Evolutionary conservation across 2,888 invertebrate genomes (phyloP), one percentile per base, ranked within the genome.

Genomic region (Mythimna pallens): DNA sequence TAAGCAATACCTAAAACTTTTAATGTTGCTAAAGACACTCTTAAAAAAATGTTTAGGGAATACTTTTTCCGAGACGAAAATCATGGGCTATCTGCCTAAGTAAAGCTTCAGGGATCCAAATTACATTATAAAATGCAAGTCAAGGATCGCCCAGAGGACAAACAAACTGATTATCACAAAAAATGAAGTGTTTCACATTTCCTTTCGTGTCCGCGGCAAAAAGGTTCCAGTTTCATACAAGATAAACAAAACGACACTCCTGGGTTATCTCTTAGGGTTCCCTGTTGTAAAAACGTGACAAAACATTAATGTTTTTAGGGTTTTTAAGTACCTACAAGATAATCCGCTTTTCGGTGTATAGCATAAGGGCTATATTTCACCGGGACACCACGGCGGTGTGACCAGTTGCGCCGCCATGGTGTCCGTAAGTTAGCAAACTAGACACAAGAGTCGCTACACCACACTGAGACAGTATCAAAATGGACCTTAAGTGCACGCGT

Each of bases 181-280:
- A 65, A 70, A 65, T 25, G n/a, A 75, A 75, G 17, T 55, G 65
- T 70, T 62, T 54, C 71, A 58, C 59, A 77, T 80, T 71, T 68
- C 63, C 68, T 70, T 69, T 63, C 50, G 52, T 58, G 67, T 68
- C 58, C 61, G 52, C 47, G 25, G 34, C 22, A 70, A 81, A 85
- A 84, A 70, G 65, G 69, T 63, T 36, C 61, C 68, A 14, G 68
- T 52, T 17, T 30, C 65, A 67, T 78, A 71, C 65, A 70, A 76
- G 65, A 78, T 76, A 82, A 85, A 78, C 76, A 74, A 71, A 85
- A 73, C n/a, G 78, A 55, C 68, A 54, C 64, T 63, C 43, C 55
- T 54, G 67, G 34, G 70, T 71, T 76, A 82, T 76, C 80, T 71
- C 25, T 70, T 43, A 70, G 55, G 66, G 72, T 47, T 61, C 34